Percentiles rank a stretch among this genome's conserved stretches.
Evolutionary conservation across 2,113 vertebrate species (phyloP).

Genomic region (Spermophilus dauricus): DNA sequence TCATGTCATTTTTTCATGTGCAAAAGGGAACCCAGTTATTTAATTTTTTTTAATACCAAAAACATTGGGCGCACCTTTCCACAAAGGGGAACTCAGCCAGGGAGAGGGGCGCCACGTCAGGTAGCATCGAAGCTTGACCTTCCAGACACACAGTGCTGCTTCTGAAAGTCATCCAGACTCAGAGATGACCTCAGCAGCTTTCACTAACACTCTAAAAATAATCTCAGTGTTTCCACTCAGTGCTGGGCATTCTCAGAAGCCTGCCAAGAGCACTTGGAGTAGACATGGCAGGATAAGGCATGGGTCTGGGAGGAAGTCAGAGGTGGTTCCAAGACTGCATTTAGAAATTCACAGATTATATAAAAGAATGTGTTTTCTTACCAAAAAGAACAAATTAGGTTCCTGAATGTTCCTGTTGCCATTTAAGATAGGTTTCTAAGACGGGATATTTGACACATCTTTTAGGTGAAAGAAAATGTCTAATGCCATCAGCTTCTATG

Average conservation of each 20-base stretch:
- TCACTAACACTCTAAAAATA: not conserved
- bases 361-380: not conserved
- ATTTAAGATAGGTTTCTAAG: not conserved
- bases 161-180: not conserved
- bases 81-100: not conserved
- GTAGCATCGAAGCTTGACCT: not conserved
- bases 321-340: not conserved
- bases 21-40: not conserved
- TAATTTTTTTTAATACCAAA: not conserved
- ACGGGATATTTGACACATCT: not conserved
- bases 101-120: not conserved
- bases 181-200: constrained; percentile 32
- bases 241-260: not conserved
- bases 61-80: not conserved
- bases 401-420: not conserved
- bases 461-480: not conserved
- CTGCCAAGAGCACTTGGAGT: not conserved
- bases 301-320: accelerated
- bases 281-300: not conserved
- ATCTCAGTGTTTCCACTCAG: not conserved
- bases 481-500: not conserved
- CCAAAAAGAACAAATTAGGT: not conserved
- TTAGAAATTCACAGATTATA: not conserved
- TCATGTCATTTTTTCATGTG: constrained; percentile 1
- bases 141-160: not conserved